Conservation (phyloP, 1,140 invertebrate species). For the Scaptodrosophila lebanonensis region DNA sequence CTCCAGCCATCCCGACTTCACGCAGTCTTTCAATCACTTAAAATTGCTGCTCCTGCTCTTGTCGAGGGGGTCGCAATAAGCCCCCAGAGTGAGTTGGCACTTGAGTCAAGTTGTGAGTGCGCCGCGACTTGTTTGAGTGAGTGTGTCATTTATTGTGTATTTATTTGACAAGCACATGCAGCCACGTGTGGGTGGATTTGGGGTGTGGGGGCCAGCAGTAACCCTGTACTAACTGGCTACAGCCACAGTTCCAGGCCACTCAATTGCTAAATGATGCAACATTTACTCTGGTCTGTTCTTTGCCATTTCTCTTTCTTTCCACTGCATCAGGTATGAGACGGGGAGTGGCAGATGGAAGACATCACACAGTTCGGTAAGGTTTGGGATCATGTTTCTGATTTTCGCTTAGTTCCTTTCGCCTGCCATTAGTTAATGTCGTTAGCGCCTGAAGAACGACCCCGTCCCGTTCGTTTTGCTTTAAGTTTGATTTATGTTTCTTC, state of each 20-base stretch:
- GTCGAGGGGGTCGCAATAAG: background rate
- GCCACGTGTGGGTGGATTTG: background rate
- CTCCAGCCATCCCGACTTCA: conserved; percentile 1
- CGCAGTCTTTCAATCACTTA: conserved; percentile 40
- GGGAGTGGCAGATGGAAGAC: conserved; percentile 16
- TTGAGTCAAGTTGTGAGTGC: conserved; percentile 25
- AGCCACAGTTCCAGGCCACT: conserved; percentile 24
- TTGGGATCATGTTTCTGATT: conserved; percentile 8
- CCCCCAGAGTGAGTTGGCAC: conserved; percentile 16
- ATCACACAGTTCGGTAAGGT: conserved; percentile 11
- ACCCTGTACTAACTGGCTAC: too few species aligned
- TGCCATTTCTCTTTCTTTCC: conserved; percentile 23
- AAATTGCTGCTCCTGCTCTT: conserved; percentile 9
- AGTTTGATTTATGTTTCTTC: conserved; percentile 56
- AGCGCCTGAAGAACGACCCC: conserved; percentile 5
- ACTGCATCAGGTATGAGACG: background rate
- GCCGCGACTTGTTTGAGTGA: conserved; percentile 35
- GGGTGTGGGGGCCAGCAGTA: background rate
- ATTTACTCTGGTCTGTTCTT: conserved; percentile 29
- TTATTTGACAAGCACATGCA: conserved; percentile 50
- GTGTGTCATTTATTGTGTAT: conserved; percentile 52
- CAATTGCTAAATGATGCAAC: conserved; percentile 48
- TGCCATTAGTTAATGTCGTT: conserved; percentile 51
- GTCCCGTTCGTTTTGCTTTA: conserved; percentile 35
- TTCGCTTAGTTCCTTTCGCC: conserved; percentile 16